phyloP scores from a whole-genome alignment of 2,113 vertebrate genomes.

The Hydrolagus affinis region DNA sequence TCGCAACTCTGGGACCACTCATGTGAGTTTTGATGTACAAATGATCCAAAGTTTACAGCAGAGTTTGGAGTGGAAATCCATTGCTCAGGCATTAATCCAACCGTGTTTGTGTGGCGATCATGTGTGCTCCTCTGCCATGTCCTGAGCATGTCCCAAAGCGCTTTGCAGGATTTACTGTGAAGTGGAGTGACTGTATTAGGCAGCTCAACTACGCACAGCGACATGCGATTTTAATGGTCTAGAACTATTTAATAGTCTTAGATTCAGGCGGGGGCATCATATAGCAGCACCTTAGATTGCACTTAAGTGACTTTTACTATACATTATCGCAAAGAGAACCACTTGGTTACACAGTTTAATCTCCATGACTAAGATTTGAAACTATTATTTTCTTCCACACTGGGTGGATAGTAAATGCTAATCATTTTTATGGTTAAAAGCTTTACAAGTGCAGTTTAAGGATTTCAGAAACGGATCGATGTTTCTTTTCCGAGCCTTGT shows the following conservation, averaged over 20 bases:
- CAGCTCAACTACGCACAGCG: too few species aligned
- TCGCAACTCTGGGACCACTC: slow-evolving; percentile 64
- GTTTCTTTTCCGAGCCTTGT: neutral
- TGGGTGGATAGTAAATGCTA: slow-evolving; percentile 15
- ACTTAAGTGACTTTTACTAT: too few species aligned
- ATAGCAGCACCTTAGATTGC: neutral
- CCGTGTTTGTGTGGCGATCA: too few species aligned
- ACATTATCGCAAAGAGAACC: neutral
- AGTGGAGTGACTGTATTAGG: too few species aligned
- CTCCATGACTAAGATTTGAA: slow-evolving; percentile 11
- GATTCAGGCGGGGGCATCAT: neutral
- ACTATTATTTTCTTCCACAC: neutral
- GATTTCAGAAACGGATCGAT: slow-evolving; percentile 8
- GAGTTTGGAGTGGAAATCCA: too few species aligned
- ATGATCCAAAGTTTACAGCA: slow-evolving; percentile 29
- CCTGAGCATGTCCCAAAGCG: too few species aligned
- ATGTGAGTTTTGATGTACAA: slow-evolving; percentile 58
- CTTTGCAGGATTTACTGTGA: too few species aligned
- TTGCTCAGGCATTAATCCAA: too few species aligned
- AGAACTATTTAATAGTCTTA: neutral
- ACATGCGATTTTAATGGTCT: too few species aligned
- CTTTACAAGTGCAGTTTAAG: slow-evolving; percentile 1
- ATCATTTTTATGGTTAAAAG: slow-evolving; percentile 6
- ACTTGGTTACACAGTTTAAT: slow-evolving; percentile 5
- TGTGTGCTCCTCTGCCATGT: too few species aligned